Base-by-base conservation (phyloP, 2,888 invertebrate genomes). In the Anoncus sp. region DNA sequence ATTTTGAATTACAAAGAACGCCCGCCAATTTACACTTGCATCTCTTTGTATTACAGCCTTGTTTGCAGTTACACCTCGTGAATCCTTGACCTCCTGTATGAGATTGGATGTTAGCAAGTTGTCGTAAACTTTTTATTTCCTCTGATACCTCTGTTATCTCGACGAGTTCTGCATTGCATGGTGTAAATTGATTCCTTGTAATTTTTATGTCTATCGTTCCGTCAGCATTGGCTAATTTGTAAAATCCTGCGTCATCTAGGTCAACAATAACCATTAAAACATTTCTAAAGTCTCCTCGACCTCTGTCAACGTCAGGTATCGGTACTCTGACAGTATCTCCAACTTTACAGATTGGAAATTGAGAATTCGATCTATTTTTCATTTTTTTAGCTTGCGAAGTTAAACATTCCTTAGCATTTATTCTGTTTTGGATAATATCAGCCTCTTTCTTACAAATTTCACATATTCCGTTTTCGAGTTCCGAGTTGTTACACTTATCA, bases 401-500 rank as follows among this genome's bases (percentile, higher is more conserved):
- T n/a, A n/a, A n/a, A n/a, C n/a, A n/a, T n/a, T n/a, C n/a, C n/a
- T n/a, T n/a, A n/a, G n/a, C n/a, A n/a, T n/a, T n/a, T n/a, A n/a
- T n/a, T n/a, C n/a, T n/a, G n/a, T n/a, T n/a, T n/a, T n/a, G n/a
- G n/a, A n/a, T n/a, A n/a, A n/a, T n/a, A n/a, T 45, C 16, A n/a
- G n/a, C 45, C 45, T 16, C 16, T 45, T n/a, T 45, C 16, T 2
- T 45, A 16, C 45, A n/a, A n/a, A n/a, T n/a, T n/a, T n/a, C n/a
- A n/a, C n/a, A n/a, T n/a, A n/a, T n/a, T n/a, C n/a, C n/a, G n/a
- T n/a, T n/a, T n/a, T n/a, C n/a, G n/a, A 45, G 16, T 45, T 45
- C 45, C 45, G 16, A 45, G 45, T 16, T 45, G 16, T 45, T 45
- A 45, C 45, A 45, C 7, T 45, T 45, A 16, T 45, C 45, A 45